Percentiles rank a stretch among this genome's conserved stretches.
phyloP scores from a whole-genome alignment of 2,797 vertebrate species.

The Otolemur crassicaudatus region DNA sequence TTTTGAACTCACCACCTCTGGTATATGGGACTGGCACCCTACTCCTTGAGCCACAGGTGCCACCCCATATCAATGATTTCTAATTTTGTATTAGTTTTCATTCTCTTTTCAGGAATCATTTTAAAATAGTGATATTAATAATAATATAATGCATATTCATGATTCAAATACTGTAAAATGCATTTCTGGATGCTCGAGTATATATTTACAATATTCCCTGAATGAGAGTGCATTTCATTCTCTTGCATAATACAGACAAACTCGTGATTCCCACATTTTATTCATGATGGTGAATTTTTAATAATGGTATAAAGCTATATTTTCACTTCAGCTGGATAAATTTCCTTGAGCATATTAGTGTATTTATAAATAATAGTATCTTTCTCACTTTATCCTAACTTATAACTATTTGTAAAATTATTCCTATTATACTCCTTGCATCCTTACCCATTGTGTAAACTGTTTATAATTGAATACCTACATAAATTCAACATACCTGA shows the following conservation, averaged over 20 bases:
- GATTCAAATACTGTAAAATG: constrained; percentile 31
- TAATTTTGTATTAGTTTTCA: neutral
- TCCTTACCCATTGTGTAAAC: neutral
- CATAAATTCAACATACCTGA: neutral
- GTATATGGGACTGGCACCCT: too few relatives aligned
- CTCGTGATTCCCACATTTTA: neutral
- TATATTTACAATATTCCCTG: neutral
- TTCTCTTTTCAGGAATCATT: neutral
- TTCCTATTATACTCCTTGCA: neutral
- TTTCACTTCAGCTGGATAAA: neutral
- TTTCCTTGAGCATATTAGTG: neutral
- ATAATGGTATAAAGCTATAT: neutral
- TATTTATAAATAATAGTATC: neutral
- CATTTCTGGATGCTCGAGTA: neutral
- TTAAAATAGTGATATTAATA: constrained; percentile 2
- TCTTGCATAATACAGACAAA: neutral
- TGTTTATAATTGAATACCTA: neutral
- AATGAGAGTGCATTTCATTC: constrained; percentile 32
- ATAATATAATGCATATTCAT: neutral
- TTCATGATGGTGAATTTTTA: neutral
- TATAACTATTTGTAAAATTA: neutral
- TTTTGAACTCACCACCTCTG: too few relatives aligned
- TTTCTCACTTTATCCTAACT: neutral
- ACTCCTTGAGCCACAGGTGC: too few relatives aligned
- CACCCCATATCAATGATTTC: neutral